These are phyloP conservation scores for Rhinopithecus roxellana DNA, from an alignment of 2,113 vertebrate genomes.

Conservation along the genomic window DNA sequence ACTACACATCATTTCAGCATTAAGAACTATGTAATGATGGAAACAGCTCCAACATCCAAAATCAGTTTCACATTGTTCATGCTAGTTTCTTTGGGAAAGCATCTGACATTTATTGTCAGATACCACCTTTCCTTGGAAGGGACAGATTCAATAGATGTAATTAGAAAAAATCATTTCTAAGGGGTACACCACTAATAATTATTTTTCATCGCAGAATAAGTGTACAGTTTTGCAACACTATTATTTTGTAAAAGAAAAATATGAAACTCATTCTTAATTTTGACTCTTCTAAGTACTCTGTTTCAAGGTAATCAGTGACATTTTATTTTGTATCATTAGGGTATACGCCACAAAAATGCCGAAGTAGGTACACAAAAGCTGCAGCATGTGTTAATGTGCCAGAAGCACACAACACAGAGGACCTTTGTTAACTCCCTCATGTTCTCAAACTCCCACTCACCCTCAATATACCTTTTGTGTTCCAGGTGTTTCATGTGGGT, in stretches of 20 bases:
- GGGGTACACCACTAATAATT: background rate
- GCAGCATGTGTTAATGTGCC: background rate
- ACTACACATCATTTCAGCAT: background rate
- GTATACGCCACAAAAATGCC: background rate
- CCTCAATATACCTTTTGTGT: background rate
- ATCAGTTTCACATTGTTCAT: background rate
- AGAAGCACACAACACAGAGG: background rate
- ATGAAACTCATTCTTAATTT: background rate
- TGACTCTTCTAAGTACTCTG: background rate
- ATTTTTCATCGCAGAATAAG: background rate
- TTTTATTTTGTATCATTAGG: background rate
- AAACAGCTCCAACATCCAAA: background rate
- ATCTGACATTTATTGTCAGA: background rate
- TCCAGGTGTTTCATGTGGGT: background rate
- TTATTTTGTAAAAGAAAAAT: conserved; percentile 21
- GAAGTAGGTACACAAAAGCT: background rate
- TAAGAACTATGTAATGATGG: background rate
- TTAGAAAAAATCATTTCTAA: background rate
- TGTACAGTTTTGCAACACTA: background rate
- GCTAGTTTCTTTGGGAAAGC: conserved; percentile 6
- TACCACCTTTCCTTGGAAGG: background rate
- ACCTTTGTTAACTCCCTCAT: background rate
- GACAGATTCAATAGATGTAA: background rate
- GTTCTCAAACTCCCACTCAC: background rate
- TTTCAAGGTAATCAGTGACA: background rate